Conservation (phyloP, 2,888 invertebrate genomes). For the Rhogogaster chlorosoma region DNA sequence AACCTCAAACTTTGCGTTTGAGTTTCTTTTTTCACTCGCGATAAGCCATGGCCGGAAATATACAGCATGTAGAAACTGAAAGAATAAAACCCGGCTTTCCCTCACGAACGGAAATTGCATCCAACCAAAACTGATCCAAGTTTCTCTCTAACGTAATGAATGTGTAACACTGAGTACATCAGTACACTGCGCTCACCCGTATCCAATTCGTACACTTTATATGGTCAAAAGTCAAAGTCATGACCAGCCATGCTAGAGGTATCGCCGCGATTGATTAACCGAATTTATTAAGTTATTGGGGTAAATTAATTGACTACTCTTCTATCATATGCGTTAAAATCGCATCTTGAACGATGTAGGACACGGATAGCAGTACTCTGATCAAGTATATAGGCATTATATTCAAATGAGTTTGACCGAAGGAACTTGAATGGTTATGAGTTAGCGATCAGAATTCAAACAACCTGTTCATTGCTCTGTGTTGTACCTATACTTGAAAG, state of each 20-base stretch:
- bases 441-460: background rate
- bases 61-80: background rate
- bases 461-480: background rate
- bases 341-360: background rate
- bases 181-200: background rate
- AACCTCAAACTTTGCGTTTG: too few relatives aligned
- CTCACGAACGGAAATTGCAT: constrained; percentile 40
- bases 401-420: constrained; percentile 8
- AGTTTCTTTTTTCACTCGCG: background rate
- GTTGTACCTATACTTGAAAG: background rate
- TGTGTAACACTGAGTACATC: background rate
- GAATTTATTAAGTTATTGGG: background rate
- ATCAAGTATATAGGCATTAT: constrained; percentile 21
- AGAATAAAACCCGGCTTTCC: constrained; percentile 13
- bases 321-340: background rate
- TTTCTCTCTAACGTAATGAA: constrained; percentile 18
- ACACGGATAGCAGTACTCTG: constrained; percentile 30
- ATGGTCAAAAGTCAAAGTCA: constrained; percentile 35
- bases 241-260: background rate
- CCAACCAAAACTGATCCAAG: background rate
- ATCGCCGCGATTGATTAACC: background rate
- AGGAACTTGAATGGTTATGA: constrained; percentile 1
- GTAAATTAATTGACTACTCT: background rate
- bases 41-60: background rate
- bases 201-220: background rate